phyloP scores from a whole-genome alignment of 2,113 vertebrate species.

The Typhlomys cinereus region DNA sequence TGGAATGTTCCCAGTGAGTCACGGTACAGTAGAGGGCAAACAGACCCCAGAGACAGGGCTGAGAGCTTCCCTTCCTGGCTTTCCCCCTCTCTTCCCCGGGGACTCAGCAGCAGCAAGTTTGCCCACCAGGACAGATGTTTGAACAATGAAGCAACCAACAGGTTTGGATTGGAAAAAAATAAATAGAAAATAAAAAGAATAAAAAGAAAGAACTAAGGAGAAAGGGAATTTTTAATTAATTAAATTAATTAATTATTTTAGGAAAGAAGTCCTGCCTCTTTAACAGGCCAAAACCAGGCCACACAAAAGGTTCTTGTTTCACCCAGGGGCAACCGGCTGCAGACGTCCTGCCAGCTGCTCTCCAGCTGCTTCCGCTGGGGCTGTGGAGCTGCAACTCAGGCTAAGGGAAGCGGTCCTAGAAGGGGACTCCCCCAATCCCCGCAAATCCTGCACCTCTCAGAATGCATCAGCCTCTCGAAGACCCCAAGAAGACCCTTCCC shows the following conservation, averaged over 20 bases:
- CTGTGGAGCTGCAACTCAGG: no score
- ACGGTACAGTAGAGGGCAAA: not conserved
- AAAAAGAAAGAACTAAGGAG: accelerated
- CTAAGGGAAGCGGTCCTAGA: no score
- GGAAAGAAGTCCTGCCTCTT: not conserved
- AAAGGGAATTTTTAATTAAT: no score
- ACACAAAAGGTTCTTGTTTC: not conserved
- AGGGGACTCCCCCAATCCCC: no score
- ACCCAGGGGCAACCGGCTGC: not conserved
- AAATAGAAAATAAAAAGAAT: not conserved
- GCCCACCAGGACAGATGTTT: not conserved
- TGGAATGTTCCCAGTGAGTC: not conserved
- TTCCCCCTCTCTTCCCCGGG: not conserved
- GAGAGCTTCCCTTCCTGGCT: not conserved
- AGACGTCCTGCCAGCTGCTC: no score
- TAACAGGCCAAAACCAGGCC: not conserved
- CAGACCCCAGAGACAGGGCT: not conserved
- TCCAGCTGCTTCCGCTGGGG: not conserved
- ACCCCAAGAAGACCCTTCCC: not conserved
- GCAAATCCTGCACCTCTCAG: accelerated
- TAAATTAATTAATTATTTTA: no score
- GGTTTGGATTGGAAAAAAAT: not conserved
- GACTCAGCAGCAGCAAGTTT: not conserved
- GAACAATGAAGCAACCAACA: not conserved
- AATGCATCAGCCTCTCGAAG: no score